A percentile compares a stretch with the other conserved stretches of the same genome.
phyloP scores from a whole-genome alignment of 2,113 vertebrate genomes.

The Piprites chloris region DNA sequence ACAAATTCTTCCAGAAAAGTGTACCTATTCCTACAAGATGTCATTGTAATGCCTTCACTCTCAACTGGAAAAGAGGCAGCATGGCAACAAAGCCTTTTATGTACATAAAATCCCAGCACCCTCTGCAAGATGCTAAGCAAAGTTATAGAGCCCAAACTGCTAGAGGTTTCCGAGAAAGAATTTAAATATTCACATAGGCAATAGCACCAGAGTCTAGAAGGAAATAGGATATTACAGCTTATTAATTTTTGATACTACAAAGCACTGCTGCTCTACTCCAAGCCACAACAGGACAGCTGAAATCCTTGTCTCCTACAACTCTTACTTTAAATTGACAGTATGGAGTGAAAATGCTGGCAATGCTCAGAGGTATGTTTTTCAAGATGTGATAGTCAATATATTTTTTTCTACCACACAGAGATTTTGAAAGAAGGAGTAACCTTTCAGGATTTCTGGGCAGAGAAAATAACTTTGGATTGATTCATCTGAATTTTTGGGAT shows the following conservation, averaged over 20 bases:
- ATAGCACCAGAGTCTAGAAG: background rate
- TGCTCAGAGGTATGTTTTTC: background rate
- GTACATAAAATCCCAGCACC: background rate
- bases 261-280: background rate
- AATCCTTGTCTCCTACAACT: background rate
- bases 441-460: background rate
- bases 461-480: background rate
- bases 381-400: background rate
- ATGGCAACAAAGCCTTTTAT: background rate
- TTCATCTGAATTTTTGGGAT: background rate
- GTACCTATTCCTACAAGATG: background rate
- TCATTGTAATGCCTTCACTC: background rate
- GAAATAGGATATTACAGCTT: background rate
- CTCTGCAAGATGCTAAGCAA: background rate
- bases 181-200: background rate
- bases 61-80: accelerated
- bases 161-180: background rate
- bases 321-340: background rate
- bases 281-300: background rate
- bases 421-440: background rate
- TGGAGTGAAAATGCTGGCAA: background rate
- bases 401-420: background rate
- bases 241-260: background rate
- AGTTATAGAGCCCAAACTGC: background rate
- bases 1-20: background rate